Evolutionary conservation across 30 jellyfish, hydroid and myxozoan species (phyloP).

Genomic region (Phacellophora camtschatica): DNA sequence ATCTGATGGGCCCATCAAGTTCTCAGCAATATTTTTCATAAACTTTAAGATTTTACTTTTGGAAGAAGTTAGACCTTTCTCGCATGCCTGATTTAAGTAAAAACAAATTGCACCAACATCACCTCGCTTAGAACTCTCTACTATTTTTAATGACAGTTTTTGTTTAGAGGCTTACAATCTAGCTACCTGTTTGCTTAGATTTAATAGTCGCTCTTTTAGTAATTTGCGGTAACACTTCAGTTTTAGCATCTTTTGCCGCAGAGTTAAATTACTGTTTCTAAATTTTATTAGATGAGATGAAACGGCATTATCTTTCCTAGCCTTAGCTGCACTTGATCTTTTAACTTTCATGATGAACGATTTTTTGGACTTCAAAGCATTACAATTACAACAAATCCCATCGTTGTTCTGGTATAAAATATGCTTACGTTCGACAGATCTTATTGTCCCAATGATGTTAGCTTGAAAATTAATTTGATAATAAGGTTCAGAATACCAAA

Average conservation of each 20-base stretch:
- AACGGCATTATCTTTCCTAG: neutral
- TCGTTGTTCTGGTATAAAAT: neutral
- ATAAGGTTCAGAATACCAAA: neutral
- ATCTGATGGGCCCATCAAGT: conserved; percentile 12
- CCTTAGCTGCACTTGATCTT: neutral
- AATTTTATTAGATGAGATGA: neutral
- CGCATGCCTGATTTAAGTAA: neutral
- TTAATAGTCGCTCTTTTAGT: neutral
- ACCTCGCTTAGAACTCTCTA: neutral
- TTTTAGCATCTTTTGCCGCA: neutral
- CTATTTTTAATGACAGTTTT: neutral
- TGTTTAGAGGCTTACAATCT: neutral
- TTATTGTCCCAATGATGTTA: neutral
- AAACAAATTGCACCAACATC: neutral
- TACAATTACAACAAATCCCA: neutral
- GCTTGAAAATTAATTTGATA: neutral
- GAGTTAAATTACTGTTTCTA: neutral
- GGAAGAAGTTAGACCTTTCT: neutral
- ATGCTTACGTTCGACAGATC: neutral
- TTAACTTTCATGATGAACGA: neutral
- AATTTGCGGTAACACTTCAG: neutral
- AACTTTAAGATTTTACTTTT: neutral
- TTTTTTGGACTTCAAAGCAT: neutral
- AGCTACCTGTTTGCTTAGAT: neutral
- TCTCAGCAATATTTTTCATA: neutral